A percentile compares a stretch with the other conserved stretches of the same genome.
Conservation (phyloP, 2,797 vertebrate species). For the Coranthus polyacanthus region DNA sequence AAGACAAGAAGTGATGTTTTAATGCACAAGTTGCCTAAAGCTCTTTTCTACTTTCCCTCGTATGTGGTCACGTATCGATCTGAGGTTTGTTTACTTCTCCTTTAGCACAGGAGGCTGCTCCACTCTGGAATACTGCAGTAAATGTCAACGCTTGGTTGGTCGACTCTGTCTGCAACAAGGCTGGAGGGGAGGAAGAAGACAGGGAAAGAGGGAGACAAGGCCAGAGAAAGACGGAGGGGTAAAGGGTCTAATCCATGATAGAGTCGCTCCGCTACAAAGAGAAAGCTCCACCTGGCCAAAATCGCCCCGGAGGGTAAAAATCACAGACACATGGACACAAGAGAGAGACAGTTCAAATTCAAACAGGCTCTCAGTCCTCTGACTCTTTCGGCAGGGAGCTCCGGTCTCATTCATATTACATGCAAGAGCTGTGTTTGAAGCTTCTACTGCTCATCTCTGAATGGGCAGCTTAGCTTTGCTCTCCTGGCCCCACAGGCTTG, state of each 20-base stretch:
- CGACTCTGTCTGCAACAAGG: slow-evolving; percentile 39
- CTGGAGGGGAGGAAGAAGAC: slow-evolving; percentile 6
- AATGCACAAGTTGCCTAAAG: slow-evolving; percentile 34
- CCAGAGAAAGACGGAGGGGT: background rate
- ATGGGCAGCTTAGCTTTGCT: slow-evolving; percentile 68
- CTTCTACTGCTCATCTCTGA: slow-evolving; percentile 66
- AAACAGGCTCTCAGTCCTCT: slow-evolving; percentile 48
- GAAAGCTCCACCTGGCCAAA: slow-evolving; percentile 57
- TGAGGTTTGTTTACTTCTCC: slow-evolving; percentile 65
- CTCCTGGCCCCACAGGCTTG: slow-evolving; percentile 54
- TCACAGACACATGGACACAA: slow-evolving; percentile 47
- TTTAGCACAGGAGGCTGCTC: slow-evolving; percentile 33
- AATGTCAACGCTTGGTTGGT: slow-evolving; percentile 62
- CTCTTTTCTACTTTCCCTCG: slow-evolving; percentile 16
- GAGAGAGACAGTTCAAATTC: slow-evolving; percentile 58
- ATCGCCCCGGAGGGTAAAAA: slow-evolving; percentile 38
- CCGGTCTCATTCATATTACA: slow-evolving; percentile 83
- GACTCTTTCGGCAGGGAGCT: slow-evolving; percentile 64
- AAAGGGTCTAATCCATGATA: slow-evolving; percentile 19
- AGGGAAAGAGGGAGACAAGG: background rate
- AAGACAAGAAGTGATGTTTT: slow-evolving; percentile 12
- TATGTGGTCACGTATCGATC: slow-evolving; percentile 45
- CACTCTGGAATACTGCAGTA: slow-evolving; percentile 66
- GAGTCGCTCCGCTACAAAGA: slow-evolving; percentile 34
- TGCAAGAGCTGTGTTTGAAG: slow-evolving; percentile 80